Evolutionary conservation across 1,140 invertebrate genomes (phyloP).

Genomic region (Samia ricini): DNA sequence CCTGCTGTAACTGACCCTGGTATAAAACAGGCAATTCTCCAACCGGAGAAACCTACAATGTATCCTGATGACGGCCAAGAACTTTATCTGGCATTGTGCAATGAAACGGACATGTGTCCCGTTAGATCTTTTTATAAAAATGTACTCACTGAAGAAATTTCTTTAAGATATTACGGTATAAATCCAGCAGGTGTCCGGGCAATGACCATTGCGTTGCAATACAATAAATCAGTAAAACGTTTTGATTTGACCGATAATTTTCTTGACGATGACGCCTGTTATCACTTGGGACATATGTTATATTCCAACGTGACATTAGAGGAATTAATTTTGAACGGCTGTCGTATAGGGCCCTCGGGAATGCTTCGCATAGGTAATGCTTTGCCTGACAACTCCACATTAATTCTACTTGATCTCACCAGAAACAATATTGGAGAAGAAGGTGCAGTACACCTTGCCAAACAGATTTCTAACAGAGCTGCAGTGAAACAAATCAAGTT

Average conservation of each 20-base stretch:
- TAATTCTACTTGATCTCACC: slow-evolving; percentile 43
- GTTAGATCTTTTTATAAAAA: slow-evolving; percentile 43
- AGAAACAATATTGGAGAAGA: slow-evolving; percentile 49
- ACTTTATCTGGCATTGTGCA: slow-evolving; percentile 49
- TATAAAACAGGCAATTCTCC: slow-evolving; percentile 47
- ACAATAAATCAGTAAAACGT: slow-evolving; percentile 41
- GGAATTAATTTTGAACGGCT: slow-evolving; percentile 47
- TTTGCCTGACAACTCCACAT: slow-evolving; percentile 26
- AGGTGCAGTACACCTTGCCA: slow-evolving; percentile 37
- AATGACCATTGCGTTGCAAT: slow-evolving; percentile 41
- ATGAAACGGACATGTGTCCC: slow-evolving; percentile 45
- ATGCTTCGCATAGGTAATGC: slow-evolving; percentile 30
- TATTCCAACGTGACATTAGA: slow-evolving; percentile 40
- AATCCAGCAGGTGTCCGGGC: slow-evolving; percentile 40
- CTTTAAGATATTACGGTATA: slow-evolving; percentile 59
- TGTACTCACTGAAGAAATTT: slow-evolving; percentile 34
- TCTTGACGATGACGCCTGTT: slow-evolving; percentile 39
- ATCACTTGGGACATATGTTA: slow-evolving; percentile 48
- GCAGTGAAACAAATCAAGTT: slow-evolving; percentile 38
- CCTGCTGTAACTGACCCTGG: slow-evolving; percentile 57
- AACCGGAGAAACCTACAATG: slow-evolving; percentile 30
- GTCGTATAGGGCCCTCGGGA: slow-evolving; percentile 50
- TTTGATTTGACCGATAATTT: slow-evolving; percentile 56
- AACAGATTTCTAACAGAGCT: slow-evolving; percentile 34
- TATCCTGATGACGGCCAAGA: slow-evolving; percentile 49